Conservation (phyloP, 2,797 vertebrate species). For the Tolypeutes matacus region DNA sequence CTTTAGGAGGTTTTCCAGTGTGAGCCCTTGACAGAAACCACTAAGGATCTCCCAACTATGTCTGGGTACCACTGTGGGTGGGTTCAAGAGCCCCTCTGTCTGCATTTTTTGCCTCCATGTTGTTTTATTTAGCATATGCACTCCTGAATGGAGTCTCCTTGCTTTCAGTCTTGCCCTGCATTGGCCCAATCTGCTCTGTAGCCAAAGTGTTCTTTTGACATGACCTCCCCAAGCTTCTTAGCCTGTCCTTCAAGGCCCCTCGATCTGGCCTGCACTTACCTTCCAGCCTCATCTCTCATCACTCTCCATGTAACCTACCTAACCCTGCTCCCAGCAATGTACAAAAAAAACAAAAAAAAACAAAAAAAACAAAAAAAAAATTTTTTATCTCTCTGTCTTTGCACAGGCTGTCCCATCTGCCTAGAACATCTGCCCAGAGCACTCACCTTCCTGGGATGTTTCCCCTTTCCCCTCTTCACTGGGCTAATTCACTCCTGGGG, state of each 20-base stretch:
- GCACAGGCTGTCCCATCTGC: background rate
- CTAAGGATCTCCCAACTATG: background rate
- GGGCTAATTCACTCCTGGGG: background rate
- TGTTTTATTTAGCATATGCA: background rate
- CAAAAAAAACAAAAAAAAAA: no score
- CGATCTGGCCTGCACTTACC: background rate
- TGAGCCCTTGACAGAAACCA: background rate
- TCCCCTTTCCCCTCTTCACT: background rate
- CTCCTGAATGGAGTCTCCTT: background rate
- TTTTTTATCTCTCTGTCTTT: background rate
- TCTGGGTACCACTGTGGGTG: rapidly evolving
- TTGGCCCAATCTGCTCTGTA: rapidly evolving
- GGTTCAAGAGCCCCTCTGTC: background rate
- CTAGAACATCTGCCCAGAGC: no score
- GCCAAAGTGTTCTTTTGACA: background rate
- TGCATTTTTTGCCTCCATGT: background rate
- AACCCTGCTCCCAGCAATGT: no score
- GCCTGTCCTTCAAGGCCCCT: background rate
- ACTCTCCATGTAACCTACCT: rapidly evolving
- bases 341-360: no score
- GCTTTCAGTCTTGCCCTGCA: no score
- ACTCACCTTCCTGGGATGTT: rapidly evolving
- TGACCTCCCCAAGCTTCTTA: background rate
- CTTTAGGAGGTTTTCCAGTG: background rate
- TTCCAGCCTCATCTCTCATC: background rate